Evolutionary conservation across 2,797 vertebrate species (phyloP).

Genomic region (Falco berigora): DNA sequence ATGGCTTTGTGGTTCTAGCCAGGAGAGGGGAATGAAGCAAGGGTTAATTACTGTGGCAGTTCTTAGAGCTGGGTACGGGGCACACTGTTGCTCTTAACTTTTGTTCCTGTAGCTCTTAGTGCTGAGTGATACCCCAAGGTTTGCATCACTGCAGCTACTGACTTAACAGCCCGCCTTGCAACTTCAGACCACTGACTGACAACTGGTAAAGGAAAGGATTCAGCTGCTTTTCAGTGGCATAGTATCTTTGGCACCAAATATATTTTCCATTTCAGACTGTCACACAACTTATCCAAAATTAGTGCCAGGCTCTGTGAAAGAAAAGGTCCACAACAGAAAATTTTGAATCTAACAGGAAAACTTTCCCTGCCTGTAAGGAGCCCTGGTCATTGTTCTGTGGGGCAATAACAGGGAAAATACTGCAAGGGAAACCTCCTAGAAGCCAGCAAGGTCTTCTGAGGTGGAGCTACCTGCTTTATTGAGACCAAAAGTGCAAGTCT

Average conservation of each 20-base stretch:
- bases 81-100: not conserved
- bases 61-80: not conserved
- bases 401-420: not conserved
- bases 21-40: not conserved
- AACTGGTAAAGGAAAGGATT: not conserved
- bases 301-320: not conserved
- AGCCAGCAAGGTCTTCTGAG: not conserved
- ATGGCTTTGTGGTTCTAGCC: not conserved
- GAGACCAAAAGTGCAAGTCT: not conserved
- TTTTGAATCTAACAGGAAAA: not conserved
- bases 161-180: not conserved
- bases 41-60: not conserved
- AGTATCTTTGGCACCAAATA: not conserved
- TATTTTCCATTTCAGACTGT: not conserved
- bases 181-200: not conserved
- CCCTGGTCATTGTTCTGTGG: not conserved
- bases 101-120: not conserved
- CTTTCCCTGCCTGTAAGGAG: not conserved
- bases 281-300: not conserved
- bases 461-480: not conserved
- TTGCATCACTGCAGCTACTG: not conserved
- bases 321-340: not conserved
- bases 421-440: not conserved
- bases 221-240: not conserved
- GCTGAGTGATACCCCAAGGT: not conserved